A percentile compares a stretch with the other conserved stretches of the same genome.
These are phyloP conservation scores for Phasia obesa DNA, from an alignment of 2,888 invertebrate genomes.

Conservation along the genomic window DNA sequence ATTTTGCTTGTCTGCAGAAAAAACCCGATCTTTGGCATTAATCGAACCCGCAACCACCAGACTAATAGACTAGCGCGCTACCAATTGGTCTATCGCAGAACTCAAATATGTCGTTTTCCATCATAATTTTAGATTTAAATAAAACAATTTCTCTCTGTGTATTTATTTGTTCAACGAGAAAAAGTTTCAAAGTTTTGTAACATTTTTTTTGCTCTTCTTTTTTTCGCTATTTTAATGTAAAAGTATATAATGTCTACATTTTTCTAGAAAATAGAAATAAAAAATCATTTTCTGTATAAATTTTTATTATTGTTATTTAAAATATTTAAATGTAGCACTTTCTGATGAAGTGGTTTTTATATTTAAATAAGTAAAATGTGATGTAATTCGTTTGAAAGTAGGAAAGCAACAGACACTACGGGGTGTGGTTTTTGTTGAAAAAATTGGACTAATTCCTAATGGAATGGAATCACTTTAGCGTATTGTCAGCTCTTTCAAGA, in stretches of 20 bases:
- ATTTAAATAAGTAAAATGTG: constrained; percentile 48
- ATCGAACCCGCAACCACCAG: too few relatives aligned
- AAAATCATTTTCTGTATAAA: constrained; percentile 21
- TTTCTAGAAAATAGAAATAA: constrained; percentile 2
- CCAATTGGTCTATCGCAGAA: too few relatives aligned
- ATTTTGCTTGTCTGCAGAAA: too few relatives aligned
- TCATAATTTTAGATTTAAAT: too few relatives aligned
- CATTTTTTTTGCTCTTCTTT: neutral
- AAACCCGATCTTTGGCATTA: too few relatives aligned
- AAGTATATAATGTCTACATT: constrained; percentile 26
- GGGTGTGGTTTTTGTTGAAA: neutral
- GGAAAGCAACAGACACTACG: neutral
- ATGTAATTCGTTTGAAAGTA: constrained; percentile 21
- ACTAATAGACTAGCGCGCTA: too few relatives aligned
- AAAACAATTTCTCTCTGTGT: neutral
- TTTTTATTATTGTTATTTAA: constrained; percentile 58
- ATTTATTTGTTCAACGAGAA: neutral
- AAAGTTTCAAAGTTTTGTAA: constrained; percentile 50
- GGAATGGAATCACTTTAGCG: too few relatives aligned
- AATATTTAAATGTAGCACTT: constrained; percentile 64
- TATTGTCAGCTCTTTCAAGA: too few relatives aligned
- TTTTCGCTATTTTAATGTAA: constrained; percentile 5
- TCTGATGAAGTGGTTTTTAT: constrained; percentile 60
- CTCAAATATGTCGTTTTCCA: too few relatives aligned
- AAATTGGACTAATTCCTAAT: neutral